Conservation (phyloP, 1,140 invertebrate species). For the Heliconius congener region DNA sequence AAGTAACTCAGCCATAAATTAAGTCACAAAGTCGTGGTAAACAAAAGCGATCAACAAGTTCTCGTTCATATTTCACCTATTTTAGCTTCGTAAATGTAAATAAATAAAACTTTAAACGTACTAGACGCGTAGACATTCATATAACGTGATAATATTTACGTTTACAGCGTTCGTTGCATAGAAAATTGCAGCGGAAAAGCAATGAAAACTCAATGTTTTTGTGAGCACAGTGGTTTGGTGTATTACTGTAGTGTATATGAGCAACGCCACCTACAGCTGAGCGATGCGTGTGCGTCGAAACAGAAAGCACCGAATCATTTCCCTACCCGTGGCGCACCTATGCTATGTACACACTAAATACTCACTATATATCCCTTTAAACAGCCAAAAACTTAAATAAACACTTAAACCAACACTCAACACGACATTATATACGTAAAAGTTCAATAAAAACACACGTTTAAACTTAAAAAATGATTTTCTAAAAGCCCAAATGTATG, state of each 20-base stretch:
- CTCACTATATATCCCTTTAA: slow-evolving; percentile 75
- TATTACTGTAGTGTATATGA: not conserved
- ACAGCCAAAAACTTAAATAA: slow-evolving; percentile 77
- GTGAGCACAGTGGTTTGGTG: slow-evolving; percentile 54
- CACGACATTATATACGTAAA: slow-evolving; percentile 81
- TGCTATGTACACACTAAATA: slow-evolving; percentile 79
- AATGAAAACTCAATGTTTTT: slow-evolving; percentile 80
- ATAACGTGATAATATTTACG: slow-evolving; percentile 57
- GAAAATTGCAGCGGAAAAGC: slow-evolving; percentile 77
- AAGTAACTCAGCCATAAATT: slow-evolving; percentile 55
- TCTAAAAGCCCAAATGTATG: slow-evolving; percentile 81
- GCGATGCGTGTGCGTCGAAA: slow-evolving; percentile 75
- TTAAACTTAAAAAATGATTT: slow-evolving; percentile 82
- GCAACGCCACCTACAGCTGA: slow-evolving; percentile 81
- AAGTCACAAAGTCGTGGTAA: slow-evolving; percentile 61
- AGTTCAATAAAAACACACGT: slow-evolving; percentile 81
- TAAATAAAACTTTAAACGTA: slow-evolving; percentile 46
- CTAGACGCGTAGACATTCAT: slow-evolving; percentile 36
- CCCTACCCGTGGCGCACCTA: slow-evolving; percentile 81
- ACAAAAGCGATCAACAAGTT: slow-evolving; percentile 74
- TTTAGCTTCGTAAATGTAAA: slow-evolving; percentile 42
- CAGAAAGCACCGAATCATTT: slow-evolving; percentile 82
- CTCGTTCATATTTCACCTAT: slow-evolving; percentile 59
- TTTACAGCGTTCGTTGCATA: slow-evolving; percentile 54
- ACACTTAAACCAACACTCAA: slow-evolving; percentile 74